Percentiles rank a stretch among this genome's conserved stretches.
phyloP scores from a whole-genome alignment of 2,888 invertebrate species.

The Trisateles emortualis region DNA sequence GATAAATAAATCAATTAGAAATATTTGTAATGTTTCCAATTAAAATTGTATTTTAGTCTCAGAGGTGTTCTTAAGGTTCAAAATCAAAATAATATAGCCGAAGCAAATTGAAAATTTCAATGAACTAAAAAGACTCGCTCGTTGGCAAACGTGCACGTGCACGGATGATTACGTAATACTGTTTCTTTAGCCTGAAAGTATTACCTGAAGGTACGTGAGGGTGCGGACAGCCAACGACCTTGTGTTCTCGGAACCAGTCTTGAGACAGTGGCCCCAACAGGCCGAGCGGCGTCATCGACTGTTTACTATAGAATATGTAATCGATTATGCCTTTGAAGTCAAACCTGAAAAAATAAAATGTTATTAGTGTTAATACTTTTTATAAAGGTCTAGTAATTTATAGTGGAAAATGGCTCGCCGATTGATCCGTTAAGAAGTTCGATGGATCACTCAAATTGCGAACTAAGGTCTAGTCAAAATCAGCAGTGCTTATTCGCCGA shows the following conservation, averaged over 20 bases:
- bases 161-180: too few relatives aligned
- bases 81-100: too few relatives aligned
- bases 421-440: background rate
- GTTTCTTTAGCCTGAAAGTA: too few relatives aligned
- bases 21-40: too few relatives aligned
- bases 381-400: background rate
- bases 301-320: constrained; percentile 99
- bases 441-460: too few relatives aligned
- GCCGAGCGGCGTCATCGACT: constrained; percentile 97
- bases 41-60: too few relatives aligned
- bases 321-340: constrained; percentile 99
- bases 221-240: constrained; percentile 99
- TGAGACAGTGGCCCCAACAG: constrained; percentile 97
- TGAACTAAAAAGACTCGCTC: too few relatives aligned
- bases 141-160: too few relatives aligned
- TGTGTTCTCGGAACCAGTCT: constrained; percentile 97
- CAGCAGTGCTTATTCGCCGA: too few relatives aligned
- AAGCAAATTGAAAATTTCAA: too few relatives aligned
- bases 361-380: background rate
- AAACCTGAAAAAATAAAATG: constrained; percentile 94
- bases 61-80: too few relatives aligned
- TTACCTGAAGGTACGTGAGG: constrained; percentile 97
- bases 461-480: too few relatives aligned
- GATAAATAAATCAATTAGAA: background rate
- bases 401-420: background rate